Evolutionary conservation across 2,888 invertebrate species (phyloP).

Genomic region (Parnassius apollo): DNA sequence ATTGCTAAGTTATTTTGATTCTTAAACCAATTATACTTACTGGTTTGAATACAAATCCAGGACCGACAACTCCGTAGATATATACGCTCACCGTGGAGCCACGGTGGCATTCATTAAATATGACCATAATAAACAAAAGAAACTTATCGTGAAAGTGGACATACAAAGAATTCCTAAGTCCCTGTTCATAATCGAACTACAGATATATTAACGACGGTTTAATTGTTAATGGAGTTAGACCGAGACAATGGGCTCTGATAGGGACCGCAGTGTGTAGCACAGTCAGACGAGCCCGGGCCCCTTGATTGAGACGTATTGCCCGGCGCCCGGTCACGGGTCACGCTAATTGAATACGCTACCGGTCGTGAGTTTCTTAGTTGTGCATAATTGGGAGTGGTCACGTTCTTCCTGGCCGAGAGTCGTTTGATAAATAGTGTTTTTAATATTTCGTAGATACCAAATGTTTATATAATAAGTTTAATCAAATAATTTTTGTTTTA

Average conservation of each 20-base stretch:
- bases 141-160: conserved; percentile 7
- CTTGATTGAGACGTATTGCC: conserved; percentile 54
- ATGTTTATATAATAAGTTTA: no score
- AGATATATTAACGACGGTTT: conserved; percentile 32
- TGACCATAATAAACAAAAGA: conserved; percentile 11
- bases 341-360: conserved; percentile 17
- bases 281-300: conserved; percentile 48
- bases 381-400: conserved; percentile 8
- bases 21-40: no score
- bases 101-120: not conserved
- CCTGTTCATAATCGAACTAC: conserved; percentile 12
- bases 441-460: not conserved
- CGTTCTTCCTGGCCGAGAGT: conserved; percentile 7
- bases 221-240: conserved; percentile 64
- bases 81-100: not conserved
- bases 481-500: no score
- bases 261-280: conserved; percentile 50
- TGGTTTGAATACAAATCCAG: not conserved
- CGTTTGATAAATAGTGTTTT: not conserved
- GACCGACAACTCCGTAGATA: not conserved
- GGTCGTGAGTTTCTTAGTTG: not conserved
- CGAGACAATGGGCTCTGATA: conserved; percentile 53
- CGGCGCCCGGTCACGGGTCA: conserved; percentile 38
- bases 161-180: conserved; percentile 24
- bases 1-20: no score